phyloP scores from a whole-genome alignment of 2,797 vertebrate species.

The Malurus leucopterus region DNA sequence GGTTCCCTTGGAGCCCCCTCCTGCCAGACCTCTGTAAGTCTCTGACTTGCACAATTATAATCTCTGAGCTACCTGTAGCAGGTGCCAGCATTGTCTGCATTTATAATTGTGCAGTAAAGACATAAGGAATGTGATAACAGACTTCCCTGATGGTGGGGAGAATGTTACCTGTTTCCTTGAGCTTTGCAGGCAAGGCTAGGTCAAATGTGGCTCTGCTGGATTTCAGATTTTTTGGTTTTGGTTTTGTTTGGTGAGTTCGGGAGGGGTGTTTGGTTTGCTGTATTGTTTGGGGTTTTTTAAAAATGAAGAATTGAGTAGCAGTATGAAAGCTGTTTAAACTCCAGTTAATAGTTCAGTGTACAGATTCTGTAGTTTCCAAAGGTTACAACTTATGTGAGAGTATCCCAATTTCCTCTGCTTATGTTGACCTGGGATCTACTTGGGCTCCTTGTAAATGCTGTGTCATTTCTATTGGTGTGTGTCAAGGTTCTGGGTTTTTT shows the following conservation, averaged over 20 bases:
- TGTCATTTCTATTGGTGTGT: background rate
- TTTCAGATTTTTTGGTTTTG: background rate
- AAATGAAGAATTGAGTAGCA: background rate
- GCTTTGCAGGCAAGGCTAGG: background rate
- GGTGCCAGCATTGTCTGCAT: background rate
- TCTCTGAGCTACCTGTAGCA: background rate
- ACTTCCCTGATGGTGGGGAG: background rate
- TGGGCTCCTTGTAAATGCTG: constrained; percentile 6
- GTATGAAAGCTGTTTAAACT: background rate
- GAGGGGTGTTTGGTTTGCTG: background rate
- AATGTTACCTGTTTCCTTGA: background rate
- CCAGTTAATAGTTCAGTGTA: background rate
- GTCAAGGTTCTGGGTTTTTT: background rate
- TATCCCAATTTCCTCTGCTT: background rate
- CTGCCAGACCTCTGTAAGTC: background rate
- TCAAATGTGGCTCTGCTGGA: background rate
- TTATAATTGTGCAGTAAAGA: background rate
- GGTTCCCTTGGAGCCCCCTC: background rate
- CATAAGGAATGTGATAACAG: background rate
- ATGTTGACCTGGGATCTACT: constrained; percentile 11
- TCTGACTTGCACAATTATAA: background rate
- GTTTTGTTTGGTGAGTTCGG: background rate
- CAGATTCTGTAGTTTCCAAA: background rate
- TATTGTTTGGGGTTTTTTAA: background rate
- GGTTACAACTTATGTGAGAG: background rate